Evolutionary conservation across 2,113 vertebrate genomes (phyloP).

Genomic region (Sphaerodactylus townsendi): DNA sequence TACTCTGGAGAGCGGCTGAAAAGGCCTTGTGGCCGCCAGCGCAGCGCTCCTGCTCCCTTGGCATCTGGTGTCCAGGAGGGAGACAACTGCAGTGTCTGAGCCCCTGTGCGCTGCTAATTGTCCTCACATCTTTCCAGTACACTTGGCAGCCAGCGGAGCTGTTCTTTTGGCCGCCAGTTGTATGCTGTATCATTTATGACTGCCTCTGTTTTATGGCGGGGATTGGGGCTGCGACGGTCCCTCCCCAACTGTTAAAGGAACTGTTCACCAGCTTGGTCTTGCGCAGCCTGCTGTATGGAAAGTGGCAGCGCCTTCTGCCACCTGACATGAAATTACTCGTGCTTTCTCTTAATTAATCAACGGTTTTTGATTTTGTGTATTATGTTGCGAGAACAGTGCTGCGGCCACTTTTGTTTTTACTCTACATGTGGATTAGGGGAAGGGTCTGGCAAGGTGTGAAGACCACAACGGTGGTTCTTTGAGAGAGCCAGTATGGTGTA

Average conservation of each 20-base stretch:
- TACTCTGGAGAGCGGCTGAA: conserved; percentile 54
- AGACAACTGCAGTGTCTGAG: conserved; percentile 20
- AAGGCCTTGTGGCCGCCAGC: conserved; percentile 29
- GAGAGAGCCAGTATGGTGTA: too few relatives aligned
- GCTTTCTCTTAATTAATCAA: not conserved
- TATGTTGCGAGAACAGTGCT: too few relatives aligned
- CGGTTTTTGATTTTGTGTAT: too few relatives aligned
- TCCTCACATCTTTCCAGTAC: not conserved
- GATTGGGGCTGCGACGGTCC: not conserved
- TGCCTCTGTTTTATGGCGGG: not conserved
- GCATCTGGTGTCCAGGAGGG: conserved; percentile 29
- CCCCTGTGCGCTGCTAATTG: conserved; percentile 27
- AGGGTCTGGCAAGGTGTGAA: too few relatives aligned
- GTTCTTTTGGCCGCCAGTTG: not conserved
- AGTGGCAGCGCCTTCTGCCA: not conserved
- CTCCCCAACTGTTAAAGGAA: conserved; percentile 3
- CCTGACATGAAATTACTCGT: not conserved
- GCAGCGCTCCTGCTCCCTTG: not conserved
- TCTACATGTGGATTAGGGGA: too few relatives aligned
- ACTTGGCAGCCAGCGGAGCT: not conserved
- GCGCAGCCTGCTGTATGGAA: not conserved
- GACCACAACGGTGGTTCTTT: too few relatives aligned
- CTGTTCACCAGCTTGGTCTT: not conserved
- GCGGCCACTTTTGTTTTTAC: too few relatives aligned
- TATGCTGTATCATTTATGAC: not conserved